A percentile compares a stretch with the other conserved stretches of the same genome.
Conservation (phyloP, 2,113 vertebrate species). For the Atlantisia rogersi region DNA sequence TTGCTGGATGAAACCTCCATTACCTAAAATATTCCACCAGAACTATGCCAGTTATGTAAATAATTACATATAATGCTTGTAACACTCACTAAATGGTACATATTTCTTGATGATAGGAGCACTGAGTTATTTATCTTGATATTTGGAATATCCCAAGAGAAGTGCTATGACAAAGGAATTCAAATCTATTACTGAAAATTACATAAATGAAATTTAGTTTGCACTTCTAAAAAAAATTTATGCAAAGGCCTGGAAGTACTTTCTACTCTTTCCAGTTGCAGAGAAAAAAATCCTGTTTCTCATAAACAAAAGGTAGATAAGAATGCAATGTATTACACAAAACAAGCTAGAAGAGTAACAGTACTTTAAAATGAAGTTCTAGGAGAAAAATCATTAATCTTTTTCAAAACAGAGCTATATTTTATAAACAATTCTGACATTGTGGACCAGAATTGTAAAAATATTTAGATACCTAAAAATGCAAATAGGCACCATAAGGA, state of each 20-base stretch:
- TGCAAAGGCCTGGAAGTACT: neutral
- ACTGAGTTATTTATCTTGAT: neutral
- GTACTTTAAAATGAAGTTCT: neutral
- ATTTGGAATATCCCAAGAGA: neutral
- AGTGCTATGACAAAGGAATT: neutral
- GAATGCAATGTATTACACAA: neutral
- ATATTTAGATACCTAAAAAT: conserved; percentile 7
- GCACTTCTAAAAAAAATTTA: neutral
- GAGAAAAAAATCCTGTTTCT: neutral
- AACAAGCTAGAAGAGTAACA: neutral
- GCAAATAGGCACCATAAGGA: neutral
- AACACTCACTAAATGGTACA: neutral
- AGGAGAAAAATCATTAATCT: neutral
- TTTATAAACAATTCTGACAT: neutral
- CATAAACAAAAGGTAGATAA: neutral
- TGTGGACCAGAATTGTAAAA: neutral
- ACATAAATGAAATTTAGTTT: neutral
- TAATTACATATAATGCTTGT: conserved; percentile 18
- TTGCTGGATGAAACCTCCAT: neutral
- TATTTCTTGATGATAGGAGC: neutral
- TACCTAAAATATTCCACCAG: neutral
- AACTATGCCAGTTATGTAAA: conserved; percentile 63
- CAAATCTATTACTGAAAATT: neutral
- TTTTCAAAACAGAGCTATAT: neutral
- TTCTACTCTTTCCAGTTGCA: neutral